Evolutionary conservation across 2,888 invertebrate genomes (phyloP), one percentile per base, ranked within the genome.

Genomic region (Hoplodrina ambigua): DNA sequence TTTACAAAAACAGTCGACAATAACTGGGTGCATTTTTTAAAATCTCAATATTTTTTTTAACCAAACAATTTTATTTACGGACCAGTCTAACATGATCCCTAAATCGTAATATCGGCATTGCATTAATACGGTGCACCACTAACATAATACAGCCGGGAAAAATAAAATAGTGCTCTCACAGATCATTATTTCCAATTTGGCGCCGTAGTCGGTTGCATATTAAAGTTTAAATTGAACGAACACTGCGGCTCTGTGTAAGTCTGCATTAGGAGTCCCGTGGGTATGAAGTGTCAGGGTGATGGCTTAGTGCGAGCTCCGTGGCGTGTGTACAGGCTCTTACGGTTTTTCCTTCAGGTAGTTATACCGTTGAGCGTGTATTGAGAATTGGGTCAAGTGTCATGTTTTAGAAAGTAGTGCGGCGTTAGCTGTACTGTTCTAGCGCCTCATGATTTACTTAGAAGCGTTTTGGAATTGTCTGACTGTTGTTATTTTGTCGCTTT

Each of bases 141-240:
- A 67, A 63, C 72, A 79, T 79, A 81, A 74, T 66, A 71, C 77
- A 66, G 67, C 60, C 65, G 72, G 74, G 68, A 64, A 80, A 83
- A 84, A 84, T 84, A 84, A 85, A 84, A 84, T 80, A 85, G 80
- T 77, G 76, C 71, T 55, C 81, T 78, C 84, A 83, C 88, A 87
- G 92, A 92, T 93, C 93, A 94, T 95, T 93, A 94, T 92, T 94
- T 93, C 92, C 93, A 94, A 94, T 94, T 94, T 93, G 91, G 92
- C 87, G 80, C 86, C 85, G 86, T 87, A 91, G 88, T 90, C 87
- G 89, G 92, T 88, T 93, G 94, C 93, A 94, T 94, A 93, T 94
- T 94, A 94, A 94, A 94, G 90, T 94, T 95, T 94, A 95, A 94
- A 94, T 94, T 94, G 94, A 93, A 94, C 93, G 93, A 92, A 92